Base-by-base conservation (phyloP, 1,140 invertebrate genomes). In the Anastatus disparis region DNA sequence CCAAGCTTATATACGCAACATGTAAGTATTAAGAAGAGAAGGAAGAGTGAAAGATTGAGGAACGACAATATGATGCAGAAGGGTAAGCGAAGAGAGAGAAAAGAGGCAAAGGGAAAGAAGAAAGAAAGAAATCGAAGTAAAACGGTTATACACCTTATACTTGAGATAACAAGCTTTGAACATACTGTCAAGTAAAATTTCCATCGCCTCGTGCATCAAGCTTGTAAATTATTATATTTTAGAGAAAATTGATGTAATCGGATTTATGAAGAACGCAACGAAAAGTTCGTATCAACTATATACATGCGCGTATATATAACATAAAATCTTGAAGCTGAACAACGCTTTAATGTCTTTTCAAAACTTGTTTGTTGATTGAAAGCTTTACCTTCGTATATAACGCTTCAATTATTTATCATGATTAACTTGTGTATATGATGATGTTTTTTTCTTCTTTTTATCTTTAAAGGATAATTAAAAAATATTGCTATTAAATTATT, bases 141-240 rank as follows among this genome's bases (percentile, higher is more conserved):
- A n/a, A n/a, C n/a, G n/a, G n/a, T n/a, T n/a, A n/a, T n/a, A n/a
- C n/a, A 44, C n/a, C 15, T 15, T 17, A 50, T 63, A 22, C 63
- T 40, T 10, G 20, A 46, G 65, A 40, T 69, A 69, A 69, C 56
- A 46, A 69, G 66, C 46, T 61, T 13, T 35, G 66, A 69, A 29
- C 42, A 61, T 52, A 53, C 66, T 61, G 66, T 61, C 56, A 22
- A 7, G 9, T 8, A 12, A 15, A 44, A 59, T 69, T 68, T 40
- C 27, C 62, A n/a, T 65, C 55, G 13, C 10, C 2, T 8, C n/a
- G 29, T 35, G 38, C 64, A 22, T 40, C 26, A 22, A n/a, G 64
- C 50, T 31, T 46, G 53, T 46, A 67, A 67, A 58, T 67, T 67
- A 58, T 67, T 67, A 29, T 50, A 38, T 59, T 35, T 48, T 42